Base-by-base conservation (phyloP, 2,797 vertebrate genomes). In the Balearica regulorum region DNA sequence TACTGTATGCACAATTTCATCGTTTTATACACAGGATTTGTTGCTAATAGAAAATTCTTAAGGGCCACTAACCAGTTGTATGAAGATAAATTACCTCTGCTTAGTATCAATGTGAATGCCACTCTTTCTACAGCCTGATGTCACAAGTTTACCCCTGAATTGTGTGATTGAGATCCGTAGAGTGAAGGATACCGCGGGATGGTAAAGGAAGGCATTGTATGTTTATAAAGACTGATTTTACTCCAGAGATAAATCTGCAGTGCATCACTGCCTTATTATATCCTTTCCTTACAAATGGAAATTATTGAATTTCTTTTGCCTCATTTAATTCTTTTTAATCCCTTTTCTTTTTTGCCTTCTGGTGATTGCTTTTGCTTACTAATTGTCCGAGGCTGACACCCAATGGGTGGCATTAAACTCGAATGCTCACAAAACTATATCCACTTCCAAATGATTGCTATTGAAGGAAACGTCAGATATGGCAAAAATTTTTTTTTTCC, bases 221-320 rank as follows among this genome's bases (percentile, higher is more conserved):
- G 54, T 39, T 86, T 89, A 89, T 91, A 92, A 93, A 95, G 90
- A 53, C 93, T 87, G 75, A 61, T 88, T 94, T 89, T 65, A 53
- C 83, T 94, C 87, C 80, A 89, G 71, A 94, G 69, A 95, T 71
- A 96, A 96, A 95, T 85, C 90, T 48, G 82, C 84, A 66, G 75
- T 89, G 86, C 91, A 96, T 95, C 95, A 90, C 79, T 97, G 90
- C 83, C 87, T 91, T 86, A 86, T 91, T 95, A 95, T 55, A 91
- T 70, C 87, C 83, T 55, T 81, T 79, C 94, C 95, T 95, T 97
- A 93, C 94, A 96, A 72, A 97, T 96, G 96, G 95, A 97, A 97
- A 97, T 96, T 89, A 97, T 87, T 93, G 91, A 85, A 89, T 97
- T 97, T 77, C 93, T 96, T 95, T 94, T 96, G 95, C 95, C 93